phyloP scores from a whole-genome alignment of 2,113 vertebrate genomes.

The Cyanoliseus patagonus region DNA sequence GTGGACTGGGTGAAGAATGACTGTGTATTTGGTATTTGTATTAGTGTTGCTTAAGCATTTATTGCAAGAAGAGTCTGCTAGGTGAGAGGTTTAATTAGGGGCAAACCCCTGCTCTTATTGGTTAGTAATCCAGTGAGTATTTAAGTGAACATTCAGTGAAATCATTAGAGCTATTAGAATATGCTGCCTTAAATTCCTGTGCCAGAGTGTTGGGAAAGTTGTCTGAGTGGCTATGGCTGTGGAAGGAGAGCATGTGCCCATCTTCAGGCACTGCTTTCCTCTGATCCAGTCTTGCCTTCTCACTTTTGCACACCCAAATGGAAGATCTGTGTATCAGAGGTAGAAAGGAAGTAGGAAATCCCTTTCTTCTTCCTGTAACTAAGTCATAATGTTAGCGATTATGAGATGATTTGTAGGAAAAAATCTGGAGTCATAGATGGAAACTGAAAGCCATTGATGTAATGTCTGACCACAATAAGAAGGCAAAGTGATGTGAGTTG shows the following conservation, averaged over 20 bases:
- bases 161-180: neutral
- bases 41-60: neutral
- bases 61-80: neutral
- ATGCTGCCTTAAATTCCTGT: neutral
- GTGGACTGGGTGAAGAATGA: neutral
- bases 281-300: neutral
- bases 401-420: neutral
- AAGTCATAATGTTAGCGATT: neutral
- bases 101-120: neutral
- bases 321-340: neutral
- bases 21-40: neutral
- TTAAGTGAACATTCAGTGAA: neutral
- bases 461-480: neutral
- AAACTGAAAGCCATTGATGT: neutral
- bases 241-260: rapidly evolving
- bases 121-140: neutral
- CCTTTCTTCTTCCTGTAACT: neutral
- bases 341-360: neutral
- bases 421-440: neutral
- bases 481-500: neutral
- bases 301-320: neutral
- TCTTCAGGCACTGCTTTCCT: neutral
- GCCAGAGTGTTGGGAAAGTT: rapidly evolving
- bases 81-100: neutral
- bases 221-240: neutral